Base-by-base conservation (phyloP, 2,797 vertebrate species). In the Lemur catta region DNA sequence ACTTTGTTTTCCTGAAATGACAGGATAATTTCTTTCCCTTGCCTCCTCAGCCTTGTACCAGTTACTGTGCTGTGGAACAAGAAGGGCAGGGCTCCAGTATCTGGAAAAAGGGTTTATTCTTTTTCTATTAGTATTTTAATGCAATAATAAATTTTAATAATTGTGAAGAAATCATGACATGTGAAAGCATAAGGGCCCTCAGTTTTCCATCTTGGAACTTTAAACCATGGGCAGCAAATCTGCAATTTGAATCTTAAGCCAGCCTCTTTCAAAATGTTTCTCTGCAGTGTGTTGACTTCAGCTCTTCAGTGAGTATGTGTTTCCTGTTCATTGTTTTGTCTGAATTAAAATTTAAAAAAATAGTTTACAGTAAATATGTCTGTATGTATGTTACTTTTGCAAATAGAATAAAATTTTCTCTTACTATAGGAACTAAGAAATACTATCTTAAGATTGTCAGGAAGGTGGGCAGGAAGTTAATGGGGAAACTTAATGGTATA, bases 21-120 rank as follows among this genome's bases (percentile, higher is more conserved):
- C 72, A 94, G 94, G 75, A 24, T 97, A 50, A 98, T 97, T 97
- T 98, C 95, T 67, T 97, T 59, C 80, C 89, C 85, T 97, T 96
- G 75, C 96, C 82, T 76, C 80, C 2, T 0, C 2, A 50, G 71
- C 30, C 82, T 93, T 94, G 79, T 74, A 95, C 55, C 75, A 92
- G 89, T 55, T 74, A 94, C 87, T 26, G 15, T 52, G 65, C 35
- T 2, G 0, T 97, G 91, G 88, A 97, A 96, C 33, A 0, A 0
- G 41, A 33, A 13, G 55, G 71, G 41, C 4, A 82, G 2, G 0
- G 59, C 35, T 30, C 78, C 48, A 78, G 46, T 84, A 95, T 94
- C 63, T 96, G 69, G 69, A 91, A 85, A 95, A 96, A 87, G 92
- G 48, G 11, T 78, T 96, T 95, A 75, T 43, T 74, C 87, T 46